Conservation (phyloP, 2,113 vertebrate genomes). For the Scomber scombrus region DNA sequence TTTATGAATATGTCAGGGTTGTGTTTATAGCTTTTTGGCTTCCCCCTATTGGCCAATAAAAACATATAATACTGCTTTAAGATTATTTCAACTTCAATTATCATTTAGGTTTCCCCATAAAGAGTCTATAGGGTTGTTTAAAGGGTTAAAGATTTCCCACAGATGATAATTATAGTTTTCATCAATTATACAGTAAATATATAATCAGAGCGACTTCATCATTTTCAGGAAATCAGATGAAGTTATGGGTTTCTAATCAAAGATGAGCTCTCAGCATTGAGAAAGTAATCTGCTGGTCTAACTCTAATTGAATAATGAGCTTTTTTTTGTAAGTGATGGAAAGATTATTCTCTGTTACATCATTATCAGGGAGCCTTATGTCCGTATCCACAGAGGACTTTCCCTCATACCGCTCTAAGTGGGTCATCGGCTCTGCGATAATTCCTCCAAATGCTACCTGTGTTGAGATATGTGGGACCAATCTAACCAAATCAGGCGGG, state of each 20-base stretch:
- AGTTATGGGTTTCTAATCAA: neutral
- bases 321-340: neutral
- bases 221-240: neutral
- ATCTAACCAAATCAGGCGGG: slow-evolving; percentile 40
- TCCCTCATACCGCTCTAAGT: slow-evolving; percentile 9
- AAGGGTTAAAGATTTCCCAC: no score
- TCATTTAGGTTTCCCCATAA: no score
- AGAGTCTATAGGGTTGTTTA: no score
- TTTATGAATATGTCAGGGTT: no score
- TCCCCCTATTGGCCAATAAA: no score
- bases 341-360: neutral
- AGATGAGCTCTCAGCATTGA: neutral
- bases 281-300: neutral
- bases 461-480: slow-evolving; percentile 19
- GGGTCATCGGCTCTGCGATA: slow-evolving; percentile 26
- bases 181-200: neutral
- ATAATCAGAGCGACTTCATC: neutral
- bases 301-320: neutral
- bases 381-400: neutral
- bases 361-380: neutral
- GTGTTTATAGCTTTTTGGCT: no score
- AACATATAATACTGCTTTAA: no score
- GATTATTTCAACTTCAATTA: no score
- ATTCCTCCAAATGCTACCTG: slow-evolving; percentile 29
- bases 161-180: neutral